Percentiles rank a stretch among this genome's conserved stretches.
Conservation (phyloP, 92 coral and sea anemone species). For the Phenganax subtilis region DNA sequence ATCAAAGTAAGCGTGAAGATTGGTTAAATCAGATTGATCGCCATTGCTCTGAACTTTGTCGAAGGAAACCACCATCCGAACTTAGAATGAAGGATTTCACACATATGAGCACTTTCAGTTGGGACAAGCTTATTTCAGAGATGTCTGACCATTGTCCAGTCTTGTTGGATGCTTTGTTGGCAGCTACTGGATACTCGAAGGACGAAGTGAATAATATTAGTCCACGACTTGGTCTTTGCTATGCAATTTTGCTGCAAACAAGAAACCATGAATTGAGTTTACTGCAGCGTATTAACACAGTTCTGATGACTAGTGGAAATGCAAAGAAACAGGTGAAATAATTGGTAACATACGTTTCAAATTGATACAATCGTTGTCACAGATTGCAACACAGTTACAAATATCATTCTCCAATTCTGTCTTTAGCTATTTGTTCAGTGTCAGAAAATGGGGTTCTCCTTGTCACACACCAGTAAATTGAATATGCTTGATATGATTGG, state of each 20-base stretch:
- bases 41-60: conserved; percentile 38
- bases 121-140: conserved; percentile 32
- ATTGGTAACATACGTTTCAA: too few species aligned
- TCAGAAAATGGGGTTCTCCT: too few species aligned
- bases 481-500: neutral
- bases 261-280: conserved; percentile 48
- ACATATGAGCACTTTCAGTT: conserved; percentile 27
- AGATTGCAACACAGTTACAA: too few species aligned
- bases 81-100: conserved; percentile 37
- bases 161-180: conserved; percentile 23
- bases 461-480: too few species aligned
- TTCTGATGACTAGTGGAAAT: too few species aligned
- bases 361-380: too few species aligned
- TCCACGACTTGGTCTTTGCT: conserved; percentile 41
- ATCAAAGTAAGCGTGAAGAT: too few species aligned
- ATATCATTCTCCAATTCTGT: too few species aligned
- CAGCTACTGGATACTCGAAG: conserved; percentile 10
- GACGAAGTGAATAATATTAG: neutral
- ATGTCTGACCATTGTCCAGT: conserved; percentile 32
- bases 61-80: conserved; percentile 29
- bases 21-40: too few species aligned
- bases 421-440: too few species aligned
- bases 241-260: conserved; percentile 30
- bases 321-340: too few species aligned
- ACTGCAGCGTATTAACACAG: conserved; percentile 41